Percentiles rank a stretch among this genome's conserved stretches.
These are phyloP conservation scores for Perithous albicinctus DNA, from an alignment of 2,888 invertebrate genomes.

Conservation along the genomic window DNA sequence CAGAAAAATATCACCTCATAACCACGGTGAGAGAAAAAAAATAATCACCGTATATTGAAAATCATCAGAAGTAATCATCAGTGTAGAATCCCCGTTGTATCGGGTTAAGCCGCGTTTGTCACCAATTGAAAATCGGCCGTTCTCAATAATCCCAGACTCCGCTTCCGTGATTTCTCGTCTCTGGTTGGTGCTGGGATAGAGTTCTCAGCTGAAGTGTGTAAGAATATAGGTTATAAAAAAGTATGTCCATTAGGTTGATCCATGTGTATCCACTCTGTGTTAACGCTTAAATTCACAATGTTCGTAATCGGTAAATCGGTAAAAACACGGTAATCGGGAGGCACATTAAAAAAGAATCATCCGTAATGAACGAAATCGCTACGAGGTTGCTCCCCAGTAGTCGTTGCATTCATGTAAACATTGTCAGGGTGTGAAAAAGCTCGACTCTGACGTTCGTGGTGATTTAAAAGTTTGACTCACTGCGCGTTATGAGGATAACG, in stretches of 20 bases:
- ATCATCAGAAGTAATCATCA: conserved; percentile 22
- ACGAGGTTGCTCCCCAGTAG: conserved; percentile 33
- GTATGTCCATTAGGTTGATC: conserved; percentile 7
- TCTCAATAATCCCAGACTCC: neutral
- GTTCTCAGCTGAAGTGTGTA: conserved; percentile 71
- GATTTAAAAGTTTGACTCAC: conserved; percentile 55
- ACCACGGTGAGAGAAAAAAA: neutral
- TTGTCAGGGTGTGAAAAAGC: conserved; percentile 53
- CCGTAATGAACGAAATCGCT: conserved; percentile 64
- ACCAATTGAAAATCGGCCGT: neutral
- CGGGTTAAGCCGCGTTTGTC: neutral
- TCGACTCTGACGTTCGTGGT: conserved; percentile 12
- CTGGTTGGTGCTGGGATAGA: conserved; percentile 55
- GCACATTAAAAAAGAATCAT: conserved; percentile 19
- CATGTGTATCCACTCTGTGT: too few relatives aligned
- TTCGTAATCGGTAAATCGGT: neutral
- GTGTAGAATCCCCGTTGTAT: conserved; percentile 5
- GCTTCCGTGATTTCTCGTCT: conserved; percentile 40
- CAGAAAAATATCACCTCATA: neutral
- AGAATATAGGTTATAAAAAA: conserved; percentile 72
- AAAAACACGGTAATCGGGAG: neutral
- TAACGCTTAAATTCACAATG: neutral
- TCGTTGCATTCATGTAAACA: conserved; percentile 66
- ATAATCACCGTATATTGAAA: conserved; percentile 44
- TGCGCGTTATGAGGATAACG: conserved; percentile 45